Evolutionary conservation across 2,888 invertebrate species (phyloP).

Genomic region (Drosophila leonis): DNA sequence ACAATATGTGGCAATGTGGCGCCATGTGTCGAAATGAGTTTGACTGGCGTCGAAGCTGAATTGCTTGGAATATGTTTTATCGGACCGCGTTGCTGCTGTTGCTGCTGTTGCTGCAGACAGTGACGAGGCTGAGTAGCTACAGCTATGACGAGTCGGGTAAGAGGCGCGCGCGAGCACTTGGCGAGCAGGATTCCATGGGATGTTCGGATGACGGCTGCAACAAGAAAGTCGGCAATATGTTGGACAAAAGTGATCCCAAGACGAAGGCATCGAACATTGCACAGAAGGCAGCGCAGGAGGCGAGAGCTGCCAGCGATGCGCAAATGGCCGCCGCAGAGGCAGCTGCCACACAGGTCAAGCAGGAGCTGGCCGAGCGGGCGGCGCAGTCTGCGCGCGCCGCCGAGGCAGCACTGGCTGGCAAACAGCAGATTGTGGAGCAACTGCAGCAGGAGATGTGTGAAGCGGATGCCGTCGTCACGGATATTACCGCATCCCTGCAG

Average conservation of each 20-base stretch:
- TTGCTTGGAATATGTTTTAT: conserved; percentile 38
- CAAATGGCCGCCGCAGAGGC: conserved; percentile 91
- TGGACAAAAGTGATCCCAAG: conserved; percentile 56
- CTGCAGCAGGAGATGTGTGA: conserved; percentile 89
- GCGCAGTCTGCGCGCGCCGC: conserved; percentile 90
- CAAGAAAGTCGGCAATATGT: not conserved
- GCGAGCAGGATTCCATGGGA: not conserved
- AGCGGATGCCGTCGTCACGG: conserved; percentile 88
- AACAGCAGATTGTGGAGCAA: conserved; percentile 90
- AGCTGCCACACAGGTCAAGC: conserved; percentile 90
- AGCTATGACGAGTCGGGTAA: conserved; percentile 15
- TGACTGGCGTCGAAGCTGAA: conserved; percentile 11
- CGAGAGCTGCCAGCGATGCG: conserved; percentile 90
- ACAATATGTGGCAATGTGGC: too few species aligned
- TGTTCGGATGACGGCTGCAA: not conserved
- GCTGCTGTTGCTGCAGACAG: conserved; percentile 32
- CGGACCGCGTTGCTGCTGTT: conserved; percentile 29
- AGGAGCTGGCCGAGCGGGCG: conserved; percentile 90
- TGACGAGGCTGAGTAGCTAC: conserved; percentile 39
- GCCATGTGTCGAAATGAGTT: conserved; percentile 27
- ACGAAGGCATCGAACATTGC: conserved; percentile 89
- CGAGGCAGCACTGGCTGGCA: conserved; percentile 89
- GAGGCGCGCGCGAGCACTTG: not conserved
- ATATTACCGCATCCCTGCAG: conserved; percentile 88
- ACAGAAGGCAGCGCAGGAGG: conserved; percentile 91